A percentile compares a stretch with the other conserved stretches of the same genome.
Conservation (phyloP, 2,888 invertebrate genomes). For the Drosophila quinaria region DNA sequence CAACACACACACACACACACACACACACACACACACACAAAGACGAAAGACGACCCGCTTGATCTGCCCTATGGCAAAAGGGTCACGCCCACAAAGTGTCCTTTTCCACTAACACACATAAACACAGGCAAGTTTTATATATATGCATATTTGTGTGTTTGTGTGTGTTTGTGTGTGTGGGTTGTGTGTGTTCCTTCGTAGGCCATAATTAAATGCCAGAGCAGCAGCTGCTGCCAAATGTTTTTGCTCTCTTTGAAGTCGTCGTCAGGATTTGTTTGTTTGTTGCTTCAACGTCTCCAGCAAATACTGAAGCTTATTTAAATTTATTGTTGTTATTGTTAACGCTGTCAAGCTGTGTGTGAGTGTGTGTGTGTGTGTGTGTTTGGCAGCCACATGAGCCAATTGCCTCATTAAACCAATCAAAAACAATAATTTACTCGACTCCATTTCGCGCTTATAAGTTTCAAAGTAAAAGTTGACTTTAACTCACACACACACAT, state of each 20-base stretch:
- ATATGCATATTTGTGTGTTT: conserved; percentile 11
- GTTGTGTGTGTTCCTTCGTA: conserved; percentile 50
- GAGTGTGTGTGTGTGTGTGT: background rate
- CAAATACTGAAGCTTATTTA: conserved; percentile 47
- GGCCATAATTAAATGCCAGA: conserved; percentile 71
- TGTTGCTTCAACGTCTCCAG: conserved; percentile 17
- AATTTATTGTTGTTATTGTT: conserved; percentile 56
- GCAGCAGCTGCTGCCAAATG: conserved; percentile 51
- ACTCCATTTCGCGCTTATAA: conserved; percentile 46
- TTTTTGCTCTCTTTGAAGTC: conserved; percentile 18
- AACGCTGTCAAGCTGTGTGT: conserved; percentile 11
- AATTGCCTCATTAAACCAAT: conserved; percentile 70
- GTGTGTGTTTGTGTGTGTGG: conserved; percentile 21
- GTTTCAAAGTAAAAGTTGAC: conserved; percentile 46
- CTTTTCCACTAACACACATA: conserved; percentile 11
- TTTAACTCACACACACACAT: conserved; percentile 10
- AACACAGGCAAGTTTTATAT: background rate
- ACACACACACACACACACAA: conserved; percentile 21
- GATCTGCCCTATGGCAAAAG: conserved; percentile 24
- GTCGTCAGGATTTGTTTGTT: conserved; percentile 38
- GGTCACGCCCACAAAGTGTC: conserved; percentile 31
- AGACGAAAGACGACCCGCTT: conserved; percentile 28
- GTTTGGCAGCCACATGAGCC: conserved; percentile 31
- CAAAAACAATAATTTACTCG: conserved; percentile 70
- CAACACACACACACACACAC: conserved; percentile 18